Evolutionary conservation across 2,113 vertebrate genomes (phyloP).

Genomic region (Pseudorasbora parva): DNA sequence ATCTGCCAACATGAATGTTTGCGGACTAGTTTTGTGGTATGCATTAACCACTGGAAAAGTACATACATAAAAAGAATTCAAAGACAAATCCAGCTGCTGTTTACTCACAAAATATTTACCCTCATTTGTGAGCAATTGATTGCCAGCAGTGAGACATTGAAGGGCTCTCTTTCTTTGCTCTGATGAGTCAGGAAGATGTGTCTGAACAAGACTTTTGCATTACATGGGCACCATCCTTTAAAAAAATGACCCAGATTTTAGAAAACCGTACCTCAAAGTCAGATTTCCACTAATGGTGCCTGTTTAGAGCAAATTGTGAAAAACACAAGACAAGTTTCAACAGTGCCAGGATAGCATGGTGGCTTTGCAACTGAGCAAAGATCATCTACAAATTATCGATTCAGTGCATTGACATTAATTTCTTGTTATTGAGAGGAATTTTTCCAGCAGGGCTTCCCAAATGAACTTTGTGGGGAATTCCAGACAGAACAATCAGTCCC

Average conservation of each 20-base stretch:
- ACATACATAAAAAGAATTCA: background rate
- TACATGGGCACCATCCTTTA: background rate
- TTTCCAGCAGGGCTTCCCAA: slow-evolving; percentile 16
- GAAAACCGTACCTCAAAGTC: background rate
- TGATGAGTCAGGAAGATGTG: background rate
- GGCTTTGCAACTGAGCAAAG: background rate
- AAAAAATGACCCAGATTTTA: slow-evolving; percentile 10
- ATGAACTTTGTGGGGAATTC: background rate
- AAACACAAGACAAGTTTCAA: background rate
- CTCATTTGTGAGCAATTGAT: background rate
- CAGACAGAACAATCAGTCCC: background rate
- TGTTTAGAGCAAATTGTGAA: background rate
- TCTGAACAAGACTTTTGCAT: slow-evolving; percentile 3
- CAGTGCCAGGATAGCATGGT: background rate
- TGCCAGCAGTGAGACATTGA: background rate
- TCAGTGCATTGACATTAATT: background rate
- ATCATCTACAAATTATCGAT: background rate
- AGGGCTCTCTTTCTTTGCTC: slow-evolving; percentile 10
- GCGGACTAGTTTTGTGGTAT: slow-evolving; percentile 1
- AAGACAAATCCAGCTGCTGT: slow-evolving; percentile 31
- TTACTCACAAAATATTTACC: slow-evolving; percentile 23
- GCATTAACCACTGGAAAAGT: slow-evolving; percentile 45
- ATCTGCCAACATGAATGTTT: slow-evolving; percentile 41
- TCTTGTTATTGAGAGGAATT: background rate
- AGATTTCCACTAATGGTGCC: background rate